Percentiles rank a stretch among this genome's conserved stretches.
These are phyloP conservation scores for Ophioderma brevispina DNA, from an alignment of 35 echinoderm and acorn worm species.

Conservation along the genomic window DNA sequence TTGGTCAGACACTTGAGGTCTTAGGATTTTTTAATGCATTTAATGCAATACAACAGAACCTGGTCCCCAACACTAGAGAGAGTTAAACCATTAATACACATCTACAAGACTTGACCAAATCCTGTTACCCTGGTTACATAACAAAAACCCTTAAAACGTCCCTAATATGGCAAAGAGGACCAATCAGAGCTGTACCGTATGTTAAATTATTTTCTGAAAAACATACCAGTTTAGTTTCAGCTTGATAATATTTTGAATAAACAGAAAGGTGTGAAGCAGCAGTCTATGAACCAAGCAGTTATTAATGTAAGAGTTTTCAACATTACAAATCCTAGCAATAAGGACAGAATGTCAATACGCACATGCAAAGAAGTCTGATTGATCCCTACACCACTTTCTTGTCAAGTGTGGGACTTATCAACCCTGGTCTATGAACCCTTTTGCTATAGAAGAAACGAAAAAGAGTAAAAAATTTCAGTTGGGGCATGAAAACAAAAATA, in stretches of 20 bases:
- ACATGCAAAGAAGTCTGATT: no score
- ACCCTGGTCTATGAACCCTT: no score
- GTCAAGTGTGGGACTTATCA: no score
- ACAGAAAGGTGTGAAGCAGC: neutral
- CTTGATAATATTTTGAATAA: neutral
- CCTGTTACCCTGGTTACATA: neutral
- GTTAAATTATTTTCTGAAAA: neutral
- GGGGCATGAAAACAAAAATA: no score
- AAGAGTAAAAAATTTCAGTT: no score
- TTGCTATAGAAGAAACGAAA: no score
- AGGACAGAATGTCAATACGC: no score
- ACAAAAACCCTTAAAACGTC: neutral
- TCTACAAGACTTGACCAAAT: neutral
- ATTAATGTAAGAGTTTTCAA: neutral
- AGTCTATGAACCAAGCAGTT: neutral
- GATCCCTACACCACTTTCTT: no score
- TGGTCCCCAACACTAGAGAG: conserved; percentile 3
- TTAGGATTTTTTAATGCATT: neutral
- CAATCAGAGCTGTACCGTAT: neutral
- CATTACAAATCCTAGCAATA: no score
- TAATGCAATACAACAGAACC: neutral
- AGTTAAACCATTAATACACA: neutral
- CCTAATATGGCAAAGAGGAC: neutral
- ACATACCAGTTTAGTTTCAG: neutral
- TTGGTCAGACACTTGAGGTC: neutral